Evolutionary conservation across 2,797 vertebrate species (phyloP), one percentile per base, ranked within the genome.

Genomic region (Hemitrygon akajei): DNA sequence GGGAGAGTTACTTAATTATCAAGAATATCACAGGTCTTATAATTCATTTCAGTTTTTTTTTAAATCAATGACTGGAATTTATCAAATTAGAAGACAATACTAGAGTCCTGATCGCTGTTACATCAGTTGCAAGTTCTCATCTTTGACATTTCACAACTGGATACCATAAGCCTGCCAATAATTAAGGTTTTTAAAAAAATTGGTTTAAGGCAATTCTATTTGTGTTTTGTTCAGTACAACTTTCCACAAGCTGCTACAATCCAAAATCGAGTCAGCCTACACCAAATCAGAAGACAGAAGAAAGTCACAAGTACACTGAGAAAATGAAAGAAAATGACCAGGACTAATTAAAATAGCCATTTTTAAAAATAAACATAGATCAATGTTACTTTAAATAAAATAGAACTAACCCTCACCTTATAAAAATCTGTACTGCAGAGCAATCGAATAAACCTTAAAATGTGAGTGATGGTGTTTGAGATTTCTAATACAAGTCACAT

Each of bases 131-230:
- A 87, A 63, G 14, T 87, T 87, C 84, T 60, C 58, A 60, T 30
- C 30, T 30, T 63, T 87, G 84, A 87, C 84, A 87, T 87, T 87
- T 87, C 14, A 87, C 27, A 87, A 87, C 60, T 87, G 58, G 84
- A n/a, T 60, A 87, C 58, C 84, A 87, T 30, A 87, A 56, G 30
- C 30, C 84, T 27, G 58, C 12, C 58, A 87, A 63, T 87, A 87
- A 87, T 87, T 77, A 11, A 77, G 76, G 27, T 77, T 77, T 87
- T 63, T 47, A 47, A 2, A n/a, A n/a, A n/a, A n/a, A 56, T 87
- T 63, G 14, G 58, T 63, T 34, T 87, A 63, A 63, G 84, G 58
- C 84, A 63, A 12, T 58, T 84, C 47, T 40, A 84, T 84, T 27
- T 84, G 84, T 87, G 60, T 63, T 60, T 60, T 63, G 12, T 63